These are phyloP conservation scores for Gopherus flavomarginatus DNA, from an alignment of 2,113 vertebrate species.

Conservation along the genomic window DNA sequence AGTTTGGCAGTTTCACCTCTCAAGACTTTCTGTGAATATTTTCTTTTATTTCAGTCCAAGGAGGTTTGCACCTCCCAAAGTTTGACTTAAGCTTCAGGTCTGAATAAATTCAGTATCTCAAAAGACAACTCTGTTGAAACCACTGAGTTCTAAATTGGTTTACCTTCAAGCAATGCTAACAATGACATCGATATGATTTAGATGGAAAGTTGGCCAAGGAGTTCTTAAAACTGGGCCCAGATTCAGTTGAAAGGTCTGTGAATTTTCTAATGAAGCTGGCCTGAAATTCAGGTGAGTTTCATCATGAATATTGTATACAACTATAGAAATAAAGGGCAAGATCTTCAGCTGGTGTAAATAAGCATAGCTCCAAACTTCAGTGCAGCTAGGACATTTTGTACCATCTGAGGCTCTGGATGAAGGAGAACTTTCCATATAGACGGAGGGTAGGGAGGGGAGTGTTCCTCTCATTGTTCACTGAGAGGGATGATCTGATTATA, in stretches of 20 bases:
- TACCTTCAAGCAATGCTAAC: not conserved
- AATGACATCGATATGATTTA: not conserved
- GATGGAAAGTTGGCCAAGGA: not conserved
- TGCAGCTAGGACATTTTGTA: not conserved
- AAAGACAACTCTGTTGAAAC: not conserved
- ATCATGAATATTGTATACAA: not conserved
- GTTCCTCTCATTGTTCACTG: not conserved
- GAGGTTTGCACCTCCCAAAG: not conserved
- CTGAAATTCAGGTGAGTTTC: not conserved
- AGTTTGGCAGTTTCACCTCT: not conserved
- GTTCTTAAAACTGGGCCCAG: not conserved
- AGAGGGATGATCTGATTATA: not conserved
- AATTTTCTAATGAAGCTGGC: not conserved
- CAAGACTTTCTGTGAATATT: not conserved
- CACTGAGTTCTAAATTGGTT: not conserved
- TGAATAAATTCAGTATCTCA: not conserved
- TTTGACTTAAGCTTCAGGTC: not conserved
- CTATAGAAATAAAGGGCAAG: rapidly evolving
- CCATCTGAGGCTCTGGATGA: not conserved
- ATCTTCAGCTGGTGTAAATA: not conserved
- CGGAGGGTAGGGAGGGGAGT: not conserved
- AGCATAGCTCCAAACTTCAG: not conserved
- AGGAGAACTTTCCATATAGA: not conserved
- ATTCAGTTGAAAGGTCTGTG: not conserved
- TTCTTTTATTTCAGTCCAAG: not conserved